Evolutionary conservation across 2,888 invertebrate species (phyloP).

Genomic region (Dermolepida albohirtum): DNA sequence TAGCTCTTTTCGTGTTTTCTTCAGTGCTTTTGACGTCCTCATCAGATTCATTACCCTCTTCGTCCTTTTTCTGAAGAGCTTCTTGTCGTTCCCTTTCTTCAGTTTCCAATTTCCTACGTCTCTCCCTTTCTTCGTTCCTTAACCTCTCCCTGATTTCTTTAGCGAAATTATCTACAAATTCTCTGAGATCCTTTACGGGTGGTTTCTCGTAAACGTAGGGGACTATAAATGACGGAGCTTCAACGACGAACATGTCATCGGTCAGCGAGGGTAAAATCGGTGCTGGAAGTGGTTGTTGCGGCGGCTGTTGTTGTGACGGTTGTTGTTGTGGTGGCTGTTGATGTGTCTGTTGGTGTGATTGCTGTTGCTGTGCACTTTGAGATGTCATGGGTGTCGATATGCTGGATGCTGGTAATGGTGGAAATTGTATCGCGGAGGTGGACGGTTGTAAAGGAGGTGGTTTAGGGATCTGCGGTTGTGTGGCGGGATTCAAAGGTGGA

Average conservation of each 20-base stretch:
- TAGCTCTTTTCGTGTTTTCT: constrained; percentile 61
- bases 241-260: constrained; percentile 93
- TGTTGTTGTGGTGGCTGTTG: constrained; percentile 30
- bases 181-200: constrained; percentile 81
- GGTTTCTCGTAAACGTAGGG: constrained; percentile 95
- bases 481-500: constrained; percentile 64
- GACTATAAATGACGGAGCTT: constrained; percentile 93
- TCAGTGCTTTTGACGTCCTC: constrained; percentile 49
- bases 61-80: constrained; percentile 45
- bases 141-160: constrained; percentile 73
- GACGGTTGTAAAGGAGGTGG: constrained; percentile 51
- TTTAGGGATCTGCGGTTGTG: constrained; percentile 53
- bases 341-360: constrained; percentile 49
- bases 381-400: constrained; percentile 50
- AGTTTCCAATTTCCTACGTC: constrained; percentile 57
- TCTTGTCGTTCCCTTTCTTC: constrained; percentile 58
- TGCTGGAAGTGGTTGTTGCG: background rate
- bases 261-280: constrained; percentile 84
- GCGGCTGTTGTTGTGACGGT: constrained; percentile 54
- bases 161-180: constrained; percentile 75
- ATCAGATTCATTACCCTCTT: constrained; percentile 41
- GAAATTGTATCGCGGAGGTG: constrained; percentile 23
- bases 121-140: constrained; percentile 68
- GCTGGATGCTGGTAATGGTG: constrained; percentile 41
- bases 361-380: constrained; percentile 55